These are phyloP conservation scores for Stylophora pistillata DNA, from an alignment of 64 coral and sea anemone species.

Conservation along the genomic window DNA sequence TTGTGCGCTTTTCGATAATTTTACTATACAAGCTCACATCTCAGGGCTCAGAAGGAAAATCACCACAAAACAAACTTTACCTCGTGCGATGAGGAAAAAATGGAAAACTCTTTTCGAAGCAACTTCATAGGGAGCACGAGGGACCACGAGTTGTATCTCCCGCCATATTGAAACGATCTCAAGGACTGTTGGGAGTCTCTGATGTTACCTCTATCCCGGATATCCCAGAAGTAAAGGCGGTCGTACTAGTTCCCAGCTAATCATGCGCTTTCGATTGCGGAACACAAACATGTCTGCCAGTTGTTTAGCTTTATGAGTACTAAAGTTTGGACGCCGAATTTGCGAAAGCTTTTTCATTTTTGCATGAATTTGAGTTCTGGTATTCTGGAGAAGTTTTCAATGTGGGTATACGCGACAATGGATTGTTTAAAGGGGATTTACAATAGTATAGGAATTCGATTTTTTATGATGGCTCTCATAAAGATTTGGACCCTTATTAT, in stretches of 20 bases:
- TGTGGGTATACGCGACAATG: constrained; percentile 44
- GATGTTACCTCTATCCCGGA: not conserved
- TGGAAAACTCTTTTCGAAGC: not conserved
- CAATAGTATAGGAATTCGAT: constrained; percentile 53
- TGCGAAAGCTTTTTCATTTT: constrained; percentile 47
- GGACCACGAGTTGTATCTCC: not conserved
- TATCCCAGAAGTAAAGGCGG: constrained; percentile 4
- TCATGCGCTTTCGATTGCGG: constrained; percentile 40
- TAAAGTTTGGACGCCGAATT: constrained; percentile 48
- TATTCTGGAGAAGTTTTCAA: constrained; percentile 29
- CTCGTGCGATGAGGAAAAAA: not conserved
- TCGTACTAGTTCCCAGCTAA: constrained; percentile 33
- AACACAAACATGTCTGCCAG: constrained; percentile 45
- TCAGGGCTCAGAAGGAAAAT: too few species aligned
- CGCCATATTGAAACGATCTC: constrained; percentile 23
- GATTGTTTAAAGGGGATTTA: constrained; percentile 60
- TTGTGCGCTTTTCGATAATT: too few species aligned
- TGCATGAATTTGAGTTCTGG: constrained; percentile 44
- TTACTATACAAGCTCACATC: not conserved
- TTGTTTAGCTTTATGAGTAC: constrained; percentile 37
- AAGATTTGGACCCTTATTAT: constrained; percentile 64
- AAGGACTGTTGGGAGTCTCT: not conserved
- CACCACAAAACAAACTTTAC: not conserved
- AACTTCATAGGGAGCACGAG: not conserved
- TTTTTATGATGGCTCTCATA: constrained; percentile 56